These are phyloP conservation scores for Eulithis prunata DNA, from an alignment of 2,888 invertebrate species.

Conservation along the genomic window DNA sequence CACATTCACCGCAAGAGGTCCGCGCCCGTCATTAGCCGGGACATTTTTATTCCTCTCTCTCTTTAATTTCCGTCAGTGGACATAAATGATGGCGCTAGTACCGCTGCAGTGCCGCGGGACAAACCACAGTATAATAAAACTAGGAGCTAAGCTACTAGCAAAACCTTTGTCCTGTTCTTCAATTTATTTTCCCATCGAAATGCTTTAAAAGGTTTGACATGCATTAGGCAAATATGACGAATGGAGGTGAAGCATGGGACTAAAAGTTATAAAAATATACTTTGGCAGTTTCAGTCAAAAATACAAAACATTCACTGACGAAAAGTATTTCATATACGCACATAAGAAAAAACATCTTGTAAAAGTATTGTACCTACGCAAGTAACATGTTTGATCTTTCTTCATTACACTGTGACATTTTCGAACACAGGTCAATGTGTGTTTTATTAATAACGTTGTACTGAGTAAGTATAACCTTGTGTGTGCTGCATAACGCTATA, in stretches of 20 bases:
- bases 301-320: too few relatives aligned
- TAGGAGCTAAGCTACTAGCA: slow-evolving; percentile 15
- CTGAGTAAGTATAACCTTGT: slow-evolving; percentile 37
- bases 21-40: slow-evolving; percentile 75
- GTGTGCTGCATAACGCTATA: slow-evolving; percentile 47
- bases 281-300: too few relatives aligned
- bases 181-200: too few relatives aligned
- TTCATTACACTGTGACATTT: slow-evolving; percentile 32
- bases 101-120: slow-evolving; percentile 71
- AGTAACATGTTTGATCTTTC: not conserved
- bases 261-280: too few relatives aligned
- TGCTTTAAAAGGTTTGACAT: too few relatives aligned
- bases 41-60: slow-evolving; percentile 82
- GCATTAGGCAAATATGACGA: too few relatives aligned
- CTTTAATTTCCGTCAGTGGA: slow-evolving; percentile 81
- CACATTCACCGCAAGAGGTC: slow-evolving; percentile 80
- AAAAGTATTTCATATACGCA: too few relatives aligned
- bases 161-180: too few relatives aligned
- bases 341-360: too few relatives aligned
- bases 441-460: slow-evolving; percentile 62
- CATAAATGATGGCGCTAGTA: slow-evolving; percentile 78
- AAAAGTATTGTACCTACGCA: too few relatives aligned
- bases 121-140: slow-evolving; percentile 43
- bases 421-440: slow-evolving; percentile 53
- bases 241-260: too few relatives aligned